These are phyloP conservation scores for Galbula dea DNA, from an alignment of 2,113 vertebrate genomes.

Conservation along the genomic window DNA sequence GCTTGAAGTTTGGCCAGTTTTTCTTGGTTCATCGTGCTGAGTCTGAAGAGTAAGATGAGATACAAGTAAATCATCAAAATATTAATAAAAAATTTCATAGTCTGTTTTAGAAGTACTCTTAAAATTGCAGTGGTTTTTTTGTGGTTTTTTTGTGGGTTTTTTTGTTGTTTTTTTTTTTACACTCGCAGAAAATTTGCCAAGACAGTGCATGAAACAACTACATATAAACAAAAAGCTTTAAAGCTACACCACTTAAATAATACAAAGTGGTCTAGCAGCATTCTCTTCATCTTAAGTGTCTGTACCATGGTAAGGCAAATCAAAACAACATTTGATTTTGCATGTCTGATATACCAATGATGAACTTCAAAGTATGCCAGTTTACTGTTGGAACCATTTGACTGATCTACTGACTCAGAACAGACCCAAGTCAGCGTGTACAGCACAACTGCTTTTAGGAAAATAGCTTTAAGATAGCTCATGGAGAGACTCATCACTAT, in stretches of 20 bases:
- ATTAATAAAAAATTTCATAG: not conserved
- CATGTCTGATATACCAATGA: not conserved
- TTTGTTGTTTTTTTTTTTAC: too few relatives aligned
- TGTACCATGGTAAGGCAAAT: not conserved
- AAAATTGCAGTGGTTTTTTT: rapidly evolving
- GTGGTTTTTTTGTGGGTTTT: too few relatives aligned
- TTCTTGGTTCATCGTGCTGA: constrained; percentile 93
- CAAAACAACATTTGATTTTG: too few relatives aligned
- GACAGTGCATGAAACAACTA: not conserved
- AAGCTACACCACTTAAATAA: not conserved
- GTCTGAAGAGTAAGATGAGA: not conserved
- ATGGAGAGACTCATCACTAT: not conserved
- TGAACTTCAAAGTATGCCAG: not conserved
- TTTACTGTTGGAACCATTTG: not conserved
- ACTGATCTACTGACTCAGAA: not conserved
- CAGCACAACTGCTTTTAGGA: too few relatives aligned
- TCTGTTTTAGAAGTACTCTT: not conserved
- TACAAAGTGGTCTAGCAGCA: not conserved
- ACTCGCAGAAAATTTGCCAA: not conserved
- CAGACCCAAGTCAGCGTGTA: not conserved
- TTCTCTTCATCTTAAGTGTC: rapidly evolving
- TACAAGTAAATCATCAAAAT: not conserved
- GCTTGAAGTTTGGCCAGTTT: constrained; percentile 98
- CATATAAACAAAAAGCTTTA: not conserved
- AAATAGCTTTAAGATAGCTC: not conserved